Conservation (phyloP, 2,113 vertebrate species). For the Nematolebias whitei region DNA sequence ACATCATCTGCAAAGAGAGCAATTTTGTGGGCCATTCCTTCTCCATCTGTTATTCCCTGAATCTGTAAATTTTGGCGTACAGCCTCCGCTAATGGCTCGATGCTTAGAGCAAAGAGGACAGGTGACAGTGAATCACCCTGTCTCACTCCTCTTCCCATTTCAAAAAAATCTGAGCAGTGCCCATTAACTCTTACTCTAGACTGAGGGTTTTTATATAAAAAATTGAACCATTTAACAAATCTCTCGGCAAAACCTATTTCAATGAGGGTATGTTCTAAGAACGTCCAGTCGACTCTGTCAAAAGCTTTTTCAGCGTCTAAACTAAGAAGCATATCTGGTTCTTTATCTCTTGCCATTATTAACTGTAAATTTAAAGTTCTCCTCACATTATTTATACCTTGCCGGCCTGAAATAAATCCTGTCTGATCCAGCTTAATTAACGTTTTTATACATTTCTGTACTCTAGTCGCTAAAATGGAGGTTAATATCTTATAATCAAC, state of each 20-base stretch:
- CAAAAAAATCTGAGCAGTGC: background rate
- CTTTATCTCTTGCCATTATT: background rate
- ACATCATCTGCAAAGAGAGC: background rate
- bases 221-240: too few species aligned
- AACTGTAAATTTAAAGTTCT: background rate
- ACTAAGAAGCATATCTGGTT: background rate
- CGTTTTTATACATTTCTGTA: background rate
- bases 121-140: background rate
- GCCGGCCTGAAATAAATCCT: background rate
- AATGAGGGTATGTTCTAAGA: too few species aligned
- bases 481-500: background rate
- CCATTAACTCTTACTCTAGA: background rate
- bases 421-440: background rate
- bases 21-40: background rate
- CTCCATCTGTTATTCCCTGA: background rate
- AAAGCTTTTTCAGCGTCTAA: background rate
- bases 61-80: background rate
- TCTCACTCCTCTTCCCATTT: background rate
- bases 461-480: background rate
- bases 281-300: background rate
- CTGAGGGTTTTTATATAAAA: background rate
- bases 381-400: background rate
- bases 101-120: background rate
- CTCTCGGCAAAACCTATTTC: background rate
- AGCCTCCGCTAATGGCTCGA: background rate